phyloP scores from a whole-genome alignment of 2,888 invertebrate species.

The Noctua comes region DNA sequence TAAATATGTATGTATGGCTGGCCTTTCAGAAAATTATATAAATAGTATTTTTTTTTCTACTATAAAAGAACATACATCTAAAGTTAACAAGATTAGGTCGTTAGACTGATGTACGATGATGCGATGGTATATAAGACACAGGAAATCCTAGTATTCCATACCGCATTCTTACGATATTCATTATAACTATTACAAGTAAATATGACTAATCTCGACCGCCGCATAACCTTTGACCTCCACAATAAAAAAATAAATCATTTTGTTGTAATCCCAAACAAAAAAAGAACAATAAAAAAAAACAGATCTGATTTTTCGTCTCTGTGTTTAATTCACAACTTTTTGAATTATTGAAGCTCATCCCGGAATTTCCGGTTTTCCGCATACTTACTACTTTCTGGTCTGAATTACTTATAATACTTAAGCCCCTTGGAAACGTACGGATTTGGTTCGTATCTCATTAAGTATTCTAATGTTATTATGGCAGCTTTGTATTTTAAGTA shows the following conservation, averaged over 20 bases:
- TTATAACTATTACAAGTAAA: neutral
- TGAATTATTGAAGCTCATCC: conserved; percentile 42
- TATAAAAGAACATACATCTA: neutral
- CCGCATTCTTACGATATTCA: neutral
- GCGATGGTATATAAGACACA: neutral
- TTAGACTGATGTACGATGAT: neutral
- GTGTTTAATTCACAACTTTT: conserved; percentile 41
- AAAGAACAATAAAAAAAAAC: conserved; percentile 12
- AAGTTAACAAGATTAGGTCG: neutral
- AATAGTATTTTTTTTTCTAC: neutral
- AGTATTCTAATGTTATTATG: conserved; percentile 53
- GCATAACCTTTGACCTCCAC: neutral
- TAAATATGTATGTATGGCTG: too few species aligned
- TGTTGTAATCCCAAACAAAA: neutral
- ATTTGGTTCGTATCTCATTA: conserved; percentile 44
- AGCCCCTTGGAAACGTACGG: conserved; percentile 44
- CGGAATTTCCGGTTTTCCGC: conserved; percentile 26
- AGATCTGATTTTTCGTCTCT: conserved; percentile 8
- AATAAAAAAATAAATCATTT: conserved; percentile 10
- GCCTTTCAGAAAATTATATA: too few species aligned
- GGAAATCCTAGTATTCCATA: neutral
- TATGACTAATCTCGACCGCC: neutral
- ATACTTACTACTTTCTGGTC: conserved; percentile 10
- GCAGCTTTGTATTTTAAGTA: conserved; percentile 27
- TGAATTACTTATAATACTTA: conserved; percentile 41